phyloP scores from a whole-genome alignment of 2,797 vertebrate species.

The Fundulus diaphanus region DNA sequence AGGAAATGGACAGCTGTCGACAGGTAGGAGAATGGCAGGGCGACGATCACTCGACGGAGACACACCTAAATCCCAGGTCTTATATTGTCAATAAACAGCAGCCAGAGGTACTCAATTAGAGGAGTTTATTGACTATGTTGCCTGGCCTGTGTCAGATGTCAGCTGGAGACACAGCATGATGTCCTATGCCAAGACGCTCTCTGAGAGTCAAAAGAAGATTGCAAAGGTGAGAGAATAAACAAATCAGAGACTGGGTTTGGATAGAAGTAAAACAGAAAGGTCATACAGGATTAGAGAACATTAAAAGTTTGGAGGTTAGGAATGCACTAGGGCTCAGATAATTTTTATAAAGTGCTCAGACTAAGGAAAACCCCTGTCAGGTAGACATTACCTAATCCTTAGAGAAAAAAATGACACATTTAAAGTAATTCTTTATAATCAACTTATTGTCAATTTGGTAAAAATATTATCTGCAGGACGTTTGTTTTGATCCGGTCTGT shows the following conservation, averaged over 20 bases:
- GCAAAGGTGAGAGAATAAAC: conserved; percentile 38
- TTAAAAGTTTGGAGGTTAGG: conserved; percentile 11
- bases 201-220: conserved; percentile 65
- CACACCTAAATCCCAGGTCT: conserved; percentile 79
- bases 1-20: conserved; percentile 69
- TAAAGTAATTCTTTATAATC: too few relatives aligned
- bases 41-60: conserved; percentile 41
- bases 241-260: conserved; percentile 18
- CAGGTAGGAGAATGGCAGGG: conserved; percentile 44
- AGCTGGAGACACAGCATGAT: conserved; percentile 63
- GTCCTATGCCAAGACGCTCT: conserved; percentile 56
- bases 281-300: conserved; percentile 32
- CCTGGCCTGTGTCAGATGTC: conserved; percentile 76
- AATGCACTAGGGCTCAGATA: neutral
- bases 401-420: too few relatives aligned
- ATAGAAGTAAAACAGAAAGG: conserved; percentile 19
- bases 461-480: too few relatives aligned
- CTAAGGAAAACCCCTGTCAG: too few relatives aligned
- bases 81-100: conserved; percentile 83
- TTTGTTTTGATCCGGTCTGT: too few relatives aligned
- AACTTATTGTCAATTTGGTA: too few relatives aligned
- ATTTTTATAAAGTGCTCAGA: neutral
- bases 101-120: conserved; percentile 82
- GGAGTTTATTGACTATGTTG: conserved; percentile 79
- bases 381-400: too few relatives aligned